These are phyloP conservation scores for Bimastos eiseni DNA, from an alignment of 2,888 invertebrate genomes.

Conservation along the genomic window DNA sequence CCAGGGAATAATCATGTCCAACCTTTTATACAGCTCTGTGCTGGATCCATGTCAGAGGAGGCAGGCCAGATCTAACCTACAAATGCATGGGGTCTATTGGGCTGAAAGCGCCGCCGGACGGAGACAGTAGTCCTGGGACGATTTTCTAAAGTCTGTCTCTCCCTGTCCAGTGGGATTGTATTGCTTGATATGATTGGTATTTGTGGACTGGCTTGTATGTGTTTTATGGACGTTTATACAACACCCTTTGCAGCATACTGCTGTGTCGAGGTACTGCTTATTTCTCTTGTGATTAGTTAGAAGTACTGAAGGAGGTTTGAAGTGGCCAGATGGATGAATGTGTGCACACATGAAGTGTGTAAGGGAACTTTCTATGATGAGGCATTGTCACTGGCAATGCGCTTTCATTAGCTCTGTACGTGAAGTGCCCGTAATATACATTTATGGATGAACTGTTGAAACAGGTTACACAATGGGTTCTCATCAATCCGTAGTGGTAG, in stretches of 20 bases:
- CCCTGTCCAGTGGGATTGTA: not conserved
- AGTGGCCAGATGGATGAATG: not conserved
- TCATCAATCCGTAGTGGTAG: too few species aligned
- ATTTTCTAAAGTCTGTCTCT: not conserved
- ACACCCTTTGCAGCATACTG: not conserved
- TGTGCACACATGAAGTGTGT: not conserved
- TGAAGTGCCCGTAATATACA: not conserved
- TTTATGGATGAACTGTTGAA: not conserved
- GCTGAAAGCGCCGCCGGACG: not conserved
- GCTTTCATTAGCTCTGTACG: not conserved
- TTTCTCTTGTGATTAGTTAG: too few species aligned
- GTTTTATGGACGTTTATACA: not conserved
- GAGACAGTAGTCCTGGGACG: not conserved
- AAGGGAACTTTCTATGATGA: not conserved
- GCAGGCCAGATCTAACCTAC: not conserved
- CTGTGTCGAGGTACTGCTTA: not conserved
- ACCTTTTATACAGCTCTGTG: not conserved
- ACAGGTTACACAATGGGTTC: too few species aligned
- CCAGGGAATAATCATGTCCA: not conserved
- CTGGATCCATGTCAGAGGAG: not conserved
- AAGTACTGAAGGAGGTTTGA: not conserved
- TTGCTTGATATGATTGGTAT: not conserved
- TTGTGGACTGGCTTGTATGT: not conserved
- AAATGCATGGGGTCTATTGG: not conserved
- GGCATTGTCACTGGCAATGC: too few species aligned